Base-by-base conservation (phyloP, 2,797 vertebrate genomes). In the Xenops minutus region DNA sequence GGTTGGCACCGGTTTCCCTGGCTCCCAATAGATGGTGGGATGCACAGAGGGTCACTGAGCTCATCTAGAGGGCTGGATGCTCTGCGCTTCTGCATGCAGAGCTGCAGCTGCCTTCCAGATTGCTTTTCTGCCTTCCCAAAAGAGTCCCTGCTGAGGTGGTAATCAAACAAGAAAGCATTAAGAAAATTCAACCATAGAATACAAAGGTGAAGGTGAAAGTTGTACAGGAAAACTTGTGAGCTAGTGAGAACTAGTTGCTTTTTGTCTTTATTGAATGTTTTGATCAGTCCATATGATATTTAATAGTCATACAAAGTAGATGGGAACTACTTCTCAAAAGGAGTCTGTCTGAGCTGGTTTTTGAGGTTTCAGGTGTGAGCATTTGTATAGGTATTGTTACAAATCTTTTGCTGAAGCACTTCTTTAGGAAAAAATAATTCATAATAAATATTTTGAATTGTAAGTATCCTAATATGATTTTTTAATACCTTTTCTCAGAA, bases 1-100 rank as follows among this genome's bases (percentile, higher is more conserved):
- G 2, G 9, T 39, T 39, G 58, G 18, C 2, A 0, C 36, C 36
- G 1, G 22, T 71, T 91, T 78, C 24, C 13, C 9, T 1, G 1
- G 2, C 29, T 32, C 17, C 21, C 46, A 18, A 0, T 48, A 43
- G 2, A 12, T 24, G 23, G 12, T 80, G 51, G 7, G 19, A 16
- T 0, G 1, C 20, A 8, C 11, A 58, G 34, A 26, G 26, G 59
- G 26, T 81, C 58, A 48, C 22, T 58, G 49, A 62, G 29, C 34
- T 81, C 22, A 20, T 36, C 23, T 59, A 32, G 51, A 41, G 34
- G 19, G 14, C 29, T 56, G 32, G 0, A 0, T 37, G 39, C 59
- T 79, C 23, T 52, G 37, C 1, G 0, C 27, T 48, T 74, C 26
- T 49, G 13, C 21, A 14, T 64, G 30, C 19, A 67, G 75, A 80